Conservation (phyloP, 2,888 invertebrate species). For the Synergus laeviventris region DNA sequence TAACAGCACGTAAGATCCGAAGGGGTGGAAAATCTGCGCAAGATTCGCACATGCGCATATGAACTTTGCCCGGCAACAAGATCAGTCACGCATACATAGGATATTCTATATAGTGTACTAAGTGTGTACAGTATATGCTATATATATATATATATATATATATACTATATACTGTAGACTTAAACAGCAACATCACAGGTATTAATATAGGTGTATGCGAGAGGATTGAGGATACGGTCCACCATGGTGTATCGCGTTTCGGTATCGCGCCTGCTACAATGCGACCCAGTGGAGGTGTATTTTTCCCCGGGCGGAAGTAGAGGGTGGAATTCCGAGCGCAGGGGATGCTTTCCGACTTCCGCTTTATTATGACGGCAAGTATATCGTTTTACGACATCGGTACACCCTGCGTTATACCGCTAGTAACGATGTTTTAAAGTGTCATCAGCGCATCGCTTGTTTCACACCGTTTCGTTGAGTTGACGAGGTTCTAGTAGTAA, state of each 20-base stretch:
- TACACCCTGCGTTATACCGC: conserved; percentile 45
- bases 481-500: conserved; percentile 4
- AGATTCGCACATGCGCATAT: conserved; percentile 12
- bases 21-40: conserved; percentile 46
- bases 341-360: conserved; percentile 57
- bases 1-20: conserved; percentile 41
- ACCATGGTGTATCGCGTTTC: conserved; percentile 46
- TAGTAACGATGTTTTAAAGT: conserved; percentile 26
- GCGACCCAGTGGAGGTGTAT: conserved; percentile 47
- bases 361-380: conserved; percentile 64
- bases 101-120: not conserved
- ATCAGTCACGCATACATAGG: conserved; percentile 19
- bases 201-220: conserved; percentile 22
- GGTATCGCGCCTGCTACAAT: conserved; percentile 43
- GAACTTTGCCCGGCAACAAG: conserved; percentile 5
- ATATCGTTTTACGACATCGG: conserved; percentile 65
- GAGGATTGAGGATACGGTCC: conserved; percentile 42
- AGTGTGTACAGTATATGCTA: not conserved
- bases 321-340: conserved; percentile 53
- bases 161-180: not conserved
- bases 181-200: not conserved
- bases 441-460: not conserved
- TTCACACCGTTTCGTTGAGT: conserved; percentile 17
- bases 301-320: conserved; percentile 55
- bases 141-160: not conserved